Evolutionary conservation across 2,888 invertebrate genomes (phyloP), one percentile per base, ranked within the genome.

Genomic region (Dicyrtomina minuta): DNA sequence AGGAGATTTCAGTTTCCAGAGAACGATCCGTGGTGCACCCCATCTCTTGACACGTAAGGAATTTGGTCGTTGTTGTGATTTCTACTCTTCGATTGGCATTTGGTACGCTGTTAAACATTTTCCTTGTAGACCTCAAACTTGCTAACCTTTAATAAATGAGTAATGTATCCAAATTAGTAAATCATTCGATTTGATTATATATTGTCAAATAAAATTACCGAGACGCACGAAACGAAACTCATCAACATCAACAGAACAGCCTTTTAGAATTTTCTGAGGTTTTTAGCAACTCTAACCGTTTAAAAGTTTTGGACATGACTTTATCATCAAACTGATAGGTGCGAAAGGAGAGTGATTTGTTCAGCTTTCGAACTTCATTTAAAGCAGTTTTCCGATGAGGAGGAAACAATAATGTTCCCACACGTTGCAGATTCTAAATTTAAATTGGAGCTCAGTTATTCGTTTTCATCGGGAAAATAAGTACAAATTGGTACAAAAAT

Each of bases 231-330:
- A n/a, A n/a, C n/a, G n/a, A n/a, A n/a, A n/a, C n/a, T n/a, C n/a
- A n/a, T n/a, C n/a, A n/a, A n/a, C n/a, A n/a, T n/a, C n/a, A n/a
- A n/a, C n/a, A n/a, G n/a, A n/a, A n/a, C n/a, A n/a, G n/a, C n/a
- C n/a, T n/a, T 26, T 2, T 51, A 43, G 43, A n/a, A n/a, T n/a
- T n/a, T n/a, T n/a, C n/a, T 56, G 39, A 10, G 3, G 24, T 55
- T 55, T 55, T 22, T 22, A n/a, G 51, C 10, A 55, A 49, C 33
- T 20, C 24, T n/a, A 70, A 76, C 76, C 76, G 55, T 70, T 71
- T 74, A 46, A 77, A 77, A 41, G 77, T 77, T 72, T 77, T 77
- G 6, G 77, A 76, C 77, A 77, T 77, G 27, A 77, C 76, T 33
- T 73, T 77, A 27, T 76, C 71, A 55, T 77, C 77, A 71, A 76